Base-by-base conservation (phyloP, 2,113 vertebrate species). In the Noturus placidus region DNA sequence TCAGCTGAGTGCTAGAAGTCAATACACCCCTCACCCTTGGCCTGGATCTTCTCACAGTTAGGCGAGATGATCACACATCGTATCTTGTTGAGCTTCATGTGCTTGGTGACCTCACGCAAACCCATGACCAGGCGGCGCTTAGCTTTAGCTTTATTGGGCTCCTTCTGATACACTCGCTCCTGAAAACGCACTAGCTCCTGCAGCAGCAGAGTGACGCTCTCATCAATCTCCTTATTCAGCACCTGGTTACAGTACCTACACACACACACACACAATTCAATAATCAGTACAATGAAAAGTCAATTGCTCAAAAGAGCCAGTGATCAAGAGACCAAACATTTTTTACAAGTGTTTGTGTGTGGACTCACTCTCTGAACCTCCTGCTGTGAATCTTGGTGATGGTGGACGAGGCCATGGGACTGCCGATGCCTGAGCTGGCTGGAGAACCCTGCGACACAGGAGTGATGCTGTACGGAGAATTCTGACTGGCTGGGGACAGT, bases 351-450 rank as follows among this genome's bases (percentile, higher is more conserved):
- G 22, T 27, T 27, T 52, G 85, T 35, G 88, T 69, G 88, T 69
- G 27, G 6, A 92, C 98, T 98, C 93, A 99, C 98, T 99, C 98
- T 97, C 98, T 95, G 92, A 99, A 99, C 89, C 98, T 95, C 65
- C 99, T 96, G 95, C 98, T 99, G 95, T 99, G 98, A 90, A 99
- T 99, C 94, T 97, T 99, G 89, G 98, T 99, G 94, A 99, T 97
- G 89, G 98, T 96, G 6, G 98, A 97, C 10, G 97, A 96, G 30
- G 98, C 97, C 98, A 99, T 99, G 19, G 98, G 98, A 91, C 97
- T 99, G 54, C 98, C 98, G 67, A 99, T 98, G 72, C 98, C 98
- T 2, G 98, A 99, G 92, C 98, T 99, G 70, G 96, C 97, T 13
- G 98, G 97, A 54, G 98, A 99, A 4, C 98, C 98, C 93, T 99